phyloP scores from a whole-genome alignment of 2,797 vertebrate genomes.

The Oophaga sylvatica region DNA sequence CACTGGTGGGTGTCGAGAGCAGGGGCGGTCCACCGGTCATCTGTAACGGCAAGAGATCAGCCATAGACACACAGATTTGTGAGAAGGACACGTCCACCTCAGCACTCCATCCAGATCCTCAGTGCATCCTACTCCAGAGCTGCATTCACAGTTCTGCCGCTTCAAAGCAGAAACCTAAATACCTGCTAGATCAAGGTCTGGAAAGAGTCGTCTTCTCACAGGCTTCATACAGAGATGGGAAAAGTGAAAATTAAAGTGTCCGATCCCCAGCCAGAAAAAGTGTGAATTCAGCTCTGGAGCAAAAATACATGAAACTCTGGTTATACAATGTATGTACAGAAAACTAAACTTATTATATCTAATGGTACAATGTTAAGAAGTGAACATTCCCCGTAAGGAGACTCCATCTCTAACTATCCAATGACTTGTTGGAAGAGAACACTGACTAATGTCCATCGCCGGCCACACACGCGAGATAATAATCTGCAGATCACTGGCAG shows the following conservation, averaged over 20 bases:
- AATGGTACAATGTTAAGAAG: background rate
- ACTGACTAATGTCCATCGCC: background rate
- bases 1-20: too few relatives aligned
- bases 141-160: background rate
- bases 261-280: background rate
- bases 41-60: background rate
- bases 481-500: too few relatives aligned
- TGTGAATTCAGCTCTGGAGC: background rate
- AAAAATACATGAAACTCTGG: background rate
- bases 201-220: too few relatives aligned
- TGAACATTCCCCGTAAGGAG: background rate
- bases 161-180: background rate
- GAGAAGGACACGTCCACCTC: background rate
- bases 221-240: too few relatives aligned
- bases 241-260: too few relatives aligned
- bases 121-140: background rate
- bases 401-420: background rate
- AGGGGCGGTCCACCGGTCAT: background rate
- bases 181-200: background rate
- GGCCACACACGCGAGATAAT: too few relatives aligned
- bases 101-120: background rate
- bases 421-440: background rate
- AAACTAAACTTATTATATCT: background rate
- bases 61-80: background rate
- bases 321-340: background rate